Evolutionary conservation across 35 echinoderm and acorn worm genomes (phyloP).

Genomic region (Patiria miniata): DNA sequence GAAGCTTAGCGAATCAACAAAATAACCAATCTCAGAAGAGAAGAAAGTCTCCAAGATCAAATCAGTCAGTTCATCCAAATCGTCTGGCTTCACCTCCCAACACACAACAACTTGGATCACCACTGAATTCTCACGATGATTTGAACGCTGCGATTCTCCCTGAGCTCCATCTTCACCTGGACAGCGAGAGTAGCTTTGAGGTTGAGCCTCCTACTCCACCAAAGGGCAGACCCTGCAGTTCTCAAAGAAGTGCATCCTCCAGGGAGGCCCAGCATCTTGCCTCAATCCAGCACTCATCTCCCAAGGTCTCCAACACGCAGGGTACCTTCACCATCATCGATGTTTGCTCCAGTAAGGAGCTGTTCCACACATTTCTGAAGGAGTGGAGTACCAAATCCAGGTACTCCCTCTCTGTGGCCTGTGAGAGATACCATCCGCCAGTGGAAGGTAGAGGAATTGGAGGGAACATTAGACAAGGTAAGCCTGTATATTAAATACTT

Average conservation of each 20-base stretch:
- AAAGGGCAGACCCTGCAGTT: background rate
- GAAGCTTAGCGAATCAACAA: background rate
- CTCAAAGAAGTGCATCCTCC: background rate
- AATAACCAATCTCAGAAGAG: background rate
- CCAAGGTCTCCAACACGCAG: slow-evolving; percentile 34
- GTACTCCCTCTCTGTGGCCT: slow-evolving; percentile 84
- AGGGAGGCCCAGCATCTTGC: background rate
- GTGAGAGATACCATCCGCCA: slow-evolving; percentile 68
- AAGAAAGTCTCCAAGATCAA: slow-evolving; percentile 11
- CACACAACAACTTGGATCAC: background rate
- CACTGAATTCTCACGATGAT: background rate
- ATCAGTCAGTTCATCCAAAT: background rate
- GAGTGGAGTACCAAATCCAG: slow-evolving; percentile 82
- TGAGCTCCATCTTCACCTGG: slow-evolving; percentile 26
- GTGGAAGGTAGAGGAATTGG: slow-evolving; percentile 86
- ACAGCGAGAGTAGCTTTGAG: slow-evolving; percentile 33
- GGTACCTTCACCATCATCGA: slow-evolving; percentile 87
- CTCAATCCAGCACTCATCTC: slow-evolving; percentile 11
- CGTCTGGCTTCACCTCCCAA: background rate
- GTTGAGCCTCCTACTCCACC: slow-evolving; percentile 34
- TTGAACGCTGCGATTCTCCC: slow-evolving; percentile 39
- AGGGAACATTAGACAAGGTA: slow-evolving; percentile 79
- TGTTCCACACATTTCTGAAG: slow-evolving; percentile 79
- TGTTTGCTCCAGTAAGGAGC: slow-evolving; percentile 79
- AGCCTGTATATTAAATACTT: background rate